These are phyloP conservation scores for Lophotis ruficrista DNA, from an alignment of 2,113 vertebrate species.

Conservation along the genomic window DNA sequence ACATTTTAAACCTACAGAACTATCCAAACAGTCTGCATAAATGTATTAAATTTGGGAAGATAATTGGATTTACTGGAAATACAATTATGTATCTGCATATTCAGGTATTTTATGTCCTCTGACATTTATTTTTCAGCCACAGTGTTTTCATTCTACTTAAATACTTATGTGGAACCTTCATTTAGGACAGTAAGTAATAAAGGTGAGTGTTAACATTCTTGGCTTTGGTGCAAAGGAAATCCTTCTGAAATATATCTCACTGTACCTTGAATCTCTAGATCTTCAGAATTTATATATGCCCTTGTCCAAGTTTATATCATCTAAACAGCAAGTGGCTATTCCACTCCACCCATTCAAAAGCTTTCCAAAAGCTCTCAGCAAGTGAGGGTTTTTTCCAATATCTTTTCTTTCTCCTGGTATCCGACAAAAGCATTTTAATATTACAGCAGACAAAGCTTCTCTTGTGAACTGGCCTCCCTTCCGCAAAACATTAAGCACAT, in stretches of 20 bases:
- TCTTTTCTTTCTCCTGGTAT: constrained; percentile 3
- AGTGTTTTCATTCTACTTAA: background rate
- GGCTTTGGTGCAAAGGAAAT: background rate
- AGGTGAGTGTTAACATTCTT: background rate
- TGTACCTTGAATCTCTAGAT: background rate
- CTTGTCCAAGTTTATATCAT: background rate
- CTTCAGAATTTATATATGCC: background rate
- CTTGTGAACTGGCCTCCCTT: constrained; percentile 7
- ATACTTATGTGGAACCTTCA: background rate
- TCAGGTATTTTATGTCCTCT: constrained; percentile 21
- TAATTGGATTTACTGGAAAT: constrained; percentile 48
- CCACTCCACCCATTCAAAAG: constrained; percentile 16
- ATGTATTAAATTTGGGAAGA: constrained; percentile 10
- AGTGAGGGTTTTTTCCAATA: background rate
- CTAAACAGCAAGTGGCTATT: constrained; percentile 30
- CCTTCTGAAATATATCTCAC: background rate
- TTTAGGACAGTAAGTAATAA: constrained; percentile 14
- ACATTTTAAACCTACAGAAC: background rate
- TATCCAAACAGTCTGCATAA: background rate
- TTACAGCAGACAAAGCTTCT: background rate
- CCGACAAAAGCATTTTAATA: background rate
- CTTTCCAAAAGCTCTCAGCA: background rate
- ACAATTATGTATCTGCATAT: constrained; percentile 18
- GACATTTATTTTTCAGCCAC: constrained; percentile 9
- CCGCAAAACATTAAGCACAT: background rate